Conservation (phyloP, 1,140 invertebrate species). For the Drosophila navojoa region DNA sequence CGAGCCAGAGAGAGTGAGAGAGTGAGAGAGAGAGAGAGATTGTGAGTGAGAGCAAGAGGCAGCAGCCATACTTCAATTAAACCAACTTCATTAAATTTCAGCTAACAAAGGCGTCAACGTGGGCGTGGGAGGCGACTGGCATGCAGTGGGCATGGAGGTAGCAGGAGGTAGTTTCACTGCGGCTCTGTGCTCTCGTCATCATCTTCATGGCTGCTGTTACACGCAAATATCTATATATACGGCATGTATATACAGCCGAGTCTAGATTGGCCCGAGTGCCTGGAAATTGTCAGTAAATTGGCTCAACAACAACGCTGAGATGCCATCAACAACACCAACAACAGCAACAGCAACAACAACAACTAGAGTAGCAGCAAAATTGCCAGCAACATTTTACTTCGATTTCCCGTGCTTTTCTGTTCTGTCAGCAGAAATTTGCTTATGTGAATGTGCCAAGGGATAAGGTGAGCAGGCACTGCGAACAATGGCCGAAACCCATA, state of each 20-base stretch:
- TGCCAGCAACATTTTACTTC: constrained; percentile 77
- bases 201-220: constrained; percentile 60
- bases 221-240: constrained; percentile 37
- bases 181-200: constrained; percentile 33
- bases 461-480: constrained; percentile 51
- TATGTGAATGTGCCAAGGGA: constrained; percentile 41
- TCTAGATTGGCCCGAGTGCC: constrained; percentile 72
- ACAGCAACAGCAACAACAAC: constrained; percentile 42
- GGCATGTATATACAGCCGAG: constrained; percentile 20
- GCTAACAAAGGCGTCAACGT: constrained; percentile 76
- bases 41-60: constrained; percentile 6
- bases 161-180: constrained; percentile 30
- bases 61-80: constrained; percentile 78
- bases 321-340: constrained; percentile 63
- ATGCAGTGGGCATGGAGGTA: constrained; percentile 3
- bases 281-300: constrained; percentile 80
- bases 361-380: constrained; percentile 57
- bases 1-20: neutral
- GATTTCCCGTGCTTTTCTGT: constrained; percentile 74
- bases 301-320: constrained; percentile 63
- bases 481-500: constrained; percentile 48
- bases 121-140: constrained; percentile 31
- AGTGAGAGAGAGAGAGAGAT: neutral
- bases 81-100: constrained; percentile 83
- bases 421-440: constrained; percentile 80